phyloP scores from a whole-genome alignment of 2,888 invertebrate species.

The Metopia argyrocephala region DNA sequence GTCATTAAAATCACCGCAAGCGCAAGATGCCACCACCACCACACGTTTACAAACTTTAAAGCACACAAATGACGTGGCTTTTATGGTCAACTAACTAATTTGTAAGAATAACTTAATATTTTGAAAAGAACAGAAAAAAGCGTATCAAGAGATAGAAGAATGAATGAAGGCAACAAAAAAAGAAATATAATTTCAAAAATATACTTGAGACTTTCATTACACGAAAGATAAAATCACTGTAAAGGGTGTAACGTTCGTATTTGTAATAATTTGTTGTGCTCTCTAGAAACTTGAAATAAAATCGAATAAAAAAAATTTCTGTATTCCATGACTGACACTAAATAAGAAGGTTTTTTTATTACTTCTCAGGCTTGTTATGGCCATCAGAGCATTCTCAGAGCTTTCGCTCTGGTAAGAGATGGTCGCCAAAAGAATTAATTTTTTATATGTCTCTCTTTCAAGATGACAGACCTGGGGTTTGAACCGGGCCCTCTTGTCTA shows the following conservation, averaged over 20 bases:
- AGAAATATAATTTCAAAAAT: constrained; percentile 12
- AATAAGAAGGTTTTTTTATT: too few species aligned
- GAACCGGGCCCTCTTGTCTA: too few species aligned
- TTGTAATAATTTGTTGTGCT: background rate
- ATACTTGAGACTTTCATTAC: constrained; percentile 34
- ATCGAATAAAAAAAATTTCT: too few species aligned
- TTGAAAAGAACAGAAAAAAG: background rate
- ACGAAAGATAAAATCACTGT: constrained; percentile 3
- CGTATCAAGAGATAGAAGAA: background rate
- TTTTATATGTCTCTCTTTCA: too few species aligned
- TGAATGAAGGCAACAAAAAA: constrained; percentile 2
- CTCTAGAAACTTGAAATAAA: too few species aligned
- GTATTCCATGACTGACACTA: too few species aligned
- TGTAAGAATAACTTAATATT: constrained; percentile 17
- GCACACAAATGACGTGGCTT: constrained; percentile 13
- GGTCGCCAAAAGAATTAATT: too few species aligned
- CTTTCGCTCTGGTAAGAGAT: too few species aligned
- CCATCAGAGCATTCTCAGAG: too few species aligned
- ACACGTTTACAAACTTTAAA: constrained; percentile 6
- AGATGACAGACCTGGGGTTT: too few species aligned
- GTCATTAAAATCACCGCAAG: constrained; percentile 46
- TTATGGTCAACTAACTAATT: constrained; percentile 59
- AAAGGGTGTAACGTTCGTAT: background rate
- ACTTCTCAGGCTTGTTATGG: too few species aligned
- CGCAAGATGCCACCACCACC: constrained; percentile 16